Evolutionary conservation across 1,140 invertebrate species (phyloP).

Genomic region (Piezodorus guildinii): DNA sequence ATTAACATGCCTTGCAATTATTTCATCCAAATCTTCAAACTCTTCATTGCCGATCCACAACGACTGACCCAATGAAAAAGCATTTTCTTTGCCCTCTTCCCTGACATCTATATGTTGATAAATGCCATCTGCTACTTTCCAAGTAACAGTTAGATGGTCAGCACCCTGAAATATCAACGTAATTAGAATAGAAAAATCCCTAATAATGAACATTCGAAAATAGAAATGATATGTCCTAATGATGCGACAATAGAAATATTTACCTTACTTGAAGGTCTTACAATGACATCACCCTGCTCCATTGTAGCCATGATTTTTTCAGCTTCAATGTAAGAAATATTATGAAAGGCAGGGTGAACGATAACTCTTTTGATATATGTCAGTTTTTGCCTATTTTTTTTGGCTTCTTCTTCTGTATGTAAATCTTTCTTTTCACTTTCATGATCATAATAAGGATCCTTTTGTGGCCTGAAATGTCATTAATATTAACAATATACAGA

Average conservation of each 20-base stretch:
- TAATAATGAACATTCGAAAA: background rate
- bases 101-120: slow-evolving; percentile 92
- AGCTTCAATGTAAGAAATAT: slow-evolving; percentile 86
- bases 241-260: background rate
- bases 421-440: slow-evolving; percentile 72
- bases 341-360: slow-evolving; percentile 94
- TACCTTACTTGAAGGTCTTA: slow-evolving; percentile 89
- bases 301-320: slow-evolving; percentile 81
- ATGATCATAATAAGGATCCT: slow-evolving; percentile 86
- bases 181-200: background rate
- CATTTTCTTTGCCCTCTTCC: slow-evolving; percentile 94
- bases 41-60: slow-evolving; percentile 81
- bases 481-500: background rate
- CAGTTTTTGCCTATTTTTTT: slow-evolving; percentile 63
- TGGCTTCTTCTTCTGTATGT: slow-evolving; percentile 65
- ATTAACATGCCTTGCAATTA: slow-evolving; percentile 88
- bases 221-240: background rate
- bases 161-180: slow-evolving; percentile 47
- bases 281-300: slow-evolving; percentile 93
- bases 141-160: slow-evolving; percentile 93
- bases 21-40: slow-evolving; percentile 98
- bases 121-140: slow-evolving; percentile 92
- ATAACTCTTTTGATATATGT: slow-evolving; percentile 92
- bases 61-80: slow-evolving; percentile 82
- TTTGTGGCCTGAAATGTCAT: slow-evolving; percentile 49